Evolutionary conservation across 2,113 vertebrate genomes (phyloP).

Genomic region (Rafetus swinhoei): DNA sequence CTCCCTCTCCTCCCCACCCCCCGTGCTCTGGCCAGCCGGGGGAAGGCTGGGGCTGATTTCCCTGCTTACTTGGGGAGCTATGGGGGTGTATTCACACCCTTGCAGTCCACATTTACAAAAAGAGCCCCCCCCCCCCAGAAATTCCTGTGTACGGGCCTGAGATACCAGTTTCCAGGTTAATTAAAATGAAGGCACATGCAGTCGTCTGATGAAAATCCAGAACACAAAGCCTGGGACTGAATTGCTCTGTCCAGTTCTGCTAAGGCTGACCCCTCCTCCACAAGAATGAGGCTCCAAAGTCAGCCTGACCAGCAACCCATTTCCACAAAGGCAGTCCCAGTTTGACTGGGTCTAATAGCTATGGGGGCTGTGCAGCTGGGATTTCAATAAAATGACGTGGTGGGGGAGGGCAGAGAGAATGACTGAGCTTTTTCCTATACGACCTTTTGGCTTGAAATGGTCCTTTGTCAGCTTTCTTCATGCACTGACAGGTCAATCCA

Average conservation of each 20-base stretch:
- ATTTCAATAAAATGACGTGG: background rate
- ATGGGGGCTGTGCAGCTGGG: background rate
- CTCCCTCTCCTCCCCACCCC: no score
- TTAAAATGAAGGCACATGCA: background rate
- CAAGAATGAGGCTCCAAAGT: background rate
- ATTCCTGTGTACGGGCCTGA: no score
- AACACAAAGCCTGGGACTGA: background rate
- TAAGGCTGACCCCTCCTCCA: background rate
- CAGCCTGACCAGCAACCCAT: background rate
- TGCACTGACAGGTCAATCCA: background rate
- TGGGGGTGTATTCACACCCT: no score
- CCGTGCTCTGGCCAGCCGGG: no score
- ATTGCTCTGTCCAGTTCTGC: background rate
- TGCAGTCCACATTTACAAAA: no score
- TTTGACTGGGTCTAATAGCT: background rate
- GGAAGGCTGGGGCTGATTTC: no score
- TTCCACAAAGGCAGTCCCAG: background rate
- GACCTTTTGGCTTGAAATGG: conserved; percentile 1
- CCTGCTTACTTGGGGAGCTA: no score
- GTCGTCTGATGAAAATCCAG: background rate
- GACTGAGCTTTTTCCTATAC: background rate
- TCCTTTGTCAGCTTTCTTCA: conserved; percentile 16
- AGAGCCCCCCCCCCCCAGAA: no score
- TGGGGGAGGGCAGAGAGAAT: background rate
- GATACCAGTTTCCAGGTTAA: background rate